phyloP scores from a whole-genome alignment of 2,113 vertebrate species.

The Raja brachyura region DNA sequence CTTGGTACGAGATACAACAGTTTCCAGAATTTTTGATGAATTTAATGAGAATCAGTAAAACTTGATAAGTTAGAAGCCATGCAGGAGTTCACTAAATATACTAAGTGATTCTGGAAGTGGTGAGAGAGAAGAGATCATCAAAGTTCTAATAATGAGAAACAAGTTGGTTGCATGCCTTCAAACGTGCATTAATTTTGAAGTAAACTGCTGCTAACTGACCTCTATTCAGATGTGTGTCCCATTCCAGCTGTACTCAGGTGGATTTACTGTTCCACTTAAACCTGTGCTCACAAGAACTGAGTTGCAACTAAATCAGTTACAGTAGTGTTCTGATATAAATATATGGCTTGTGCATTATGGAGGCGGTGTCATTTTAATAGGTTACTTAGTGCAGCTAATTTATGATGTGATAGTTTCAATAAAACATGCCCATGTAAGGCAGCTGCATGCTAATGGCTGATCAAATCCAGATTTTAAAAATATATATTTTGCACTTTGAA shows the following conservation, averaged over 20 bases:
- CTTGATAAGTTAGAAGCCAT: not conserved
- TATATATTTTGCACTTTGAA: not conserved
- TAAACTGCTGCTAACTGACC: not conserved
- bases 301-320: not conserved
- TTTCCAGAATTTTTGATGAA: not conserved
- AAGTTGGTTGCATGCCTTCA: not conserved
- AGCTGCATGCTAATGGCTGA: slow-evolving; percentile 15
- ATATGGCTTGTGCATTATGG: not conserved
- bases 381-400: slow-evolving; percentile 30
- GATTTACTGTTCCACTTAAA: not conserved
- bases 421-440: slow-evolving; percentile 1
- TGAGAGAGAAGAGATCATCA: not conserved
- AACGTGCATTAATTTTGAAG: not conserved
- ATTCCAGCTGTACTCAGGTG: not conserved
- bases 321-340: not conserved
- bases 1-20: not conserved
- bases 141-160: not conserved
- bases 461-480: slow-evolving; percentile 2
- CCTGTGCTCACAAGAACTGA: not conserved
- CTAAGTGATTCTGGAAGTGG: not conserved
- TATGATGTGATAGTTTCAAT: slow-evolving; percentile 30
- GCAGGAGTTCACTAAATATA: not conserved
- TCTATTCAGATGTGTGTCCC: not conserved
- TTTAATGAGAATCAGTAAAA: not conserved
- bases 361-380: not conserved